phyloP scores from a whole-genome alignment of 64 coral and sea anemone genomes.

The Acropora tenuis region DNA sequence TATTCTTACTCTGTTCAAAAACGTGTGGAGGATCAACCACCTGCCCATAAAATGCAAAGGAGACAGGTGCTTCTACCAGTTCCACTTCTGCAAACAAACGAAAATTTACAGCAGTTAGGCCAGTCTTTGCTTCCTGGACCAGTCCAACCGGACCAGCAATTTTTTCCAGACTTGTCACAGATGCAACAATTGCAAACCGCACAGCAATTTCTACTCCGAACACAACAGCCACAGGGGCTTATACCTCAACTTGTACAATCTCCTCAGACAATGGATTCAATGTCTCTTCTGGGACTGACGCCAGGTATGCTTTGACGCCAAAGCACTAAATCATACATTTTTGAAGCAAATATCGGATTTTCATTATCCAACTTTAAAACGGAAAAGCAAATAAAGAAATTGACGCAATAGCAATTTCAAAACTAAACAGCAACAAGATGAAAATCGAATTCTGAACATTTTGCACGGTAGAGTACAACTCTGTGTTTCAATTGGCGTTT shows the following conservation, averaged over 20 bases:
- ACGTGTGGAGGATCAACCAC: neutral
- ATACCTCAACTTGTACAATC: constrained; percentile 12
- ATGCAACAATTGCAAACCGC: neutral
- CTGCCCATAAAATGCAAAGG: neutral
- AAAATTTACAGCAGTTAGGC: constrained; percentile 7
- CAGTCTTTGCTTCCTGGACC: constrained; percentile 24
- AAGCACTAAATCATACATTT: neutral
- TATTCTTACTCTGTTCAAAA: neutral
- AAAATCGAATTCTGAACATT: too few species aligned
- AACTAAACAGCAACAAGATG: too few species aligned
- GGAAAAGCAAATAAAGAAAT: too few species aligned
- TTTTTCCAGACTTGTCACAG: constrained; percentile 3
- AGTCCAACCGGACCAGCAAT: neutral
- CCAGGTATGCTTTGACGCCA: neutral
- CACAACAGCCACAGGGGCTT: neutral
- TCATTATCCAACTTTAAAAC: too few species aligned
- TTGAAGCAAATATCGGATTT: neutral
- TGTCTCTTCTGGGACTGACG: constrained; percentile 5
- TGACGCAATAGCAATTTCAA: too few species aligned
- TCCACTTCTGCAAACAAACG: neutral
- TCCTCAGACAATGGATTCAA: constrained; percentile 9
- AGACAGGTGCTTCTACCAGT: constrained; percentile 20
- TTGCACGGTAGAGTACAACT: too few species aligned
- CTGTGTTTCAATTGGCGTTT: too few species aligned
- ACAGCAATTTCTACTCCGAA: neutral